Evolutionary conservation across 2,888 invertebrate genomes (phyloP).

Genomic region (Lamproptera curius): DNA sequence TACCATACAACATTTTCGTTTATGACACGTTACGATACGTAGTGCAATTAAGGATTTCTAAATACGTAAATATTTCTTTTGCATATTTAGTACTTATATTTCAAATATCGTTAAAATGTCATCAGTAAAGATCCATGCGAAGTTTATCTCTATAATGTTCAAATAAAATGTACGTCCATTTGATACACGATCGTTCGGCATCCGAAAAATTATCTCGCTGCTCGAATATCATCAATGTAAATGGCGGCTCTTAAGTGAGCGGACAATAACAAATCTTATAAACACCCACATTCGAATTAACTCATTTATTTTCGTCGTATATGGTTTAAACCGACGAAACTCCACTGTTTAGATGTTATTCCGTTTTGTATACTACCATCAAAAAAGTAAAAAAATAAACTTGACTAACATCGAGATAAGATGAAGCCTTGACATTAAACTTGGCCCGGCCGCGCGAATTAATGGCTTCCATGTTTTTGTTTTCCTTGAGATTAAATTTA

Average conservation of each 20-base stretch:
- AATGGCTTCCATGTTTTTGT: conserved; percentile 78
- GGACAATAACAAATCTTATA: conserved; percentile 17
- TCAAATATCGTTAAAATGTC: too few species aligned
- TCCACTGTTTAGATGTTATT: conserved; percentile 49
- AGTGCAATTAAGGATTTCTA: too few species aligned
- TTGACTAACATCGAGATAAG: conserved; percentile 73
- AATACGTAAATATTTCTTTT: too few species aligned
- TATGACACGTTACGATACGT: too few species aligned
- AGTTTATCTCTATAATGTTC: too few species aligned
- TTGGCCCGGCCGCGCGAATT: conserved; percentile 76
- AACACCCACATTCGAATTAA: conserved; percentile 18
- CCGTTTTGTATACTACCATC: conserved; percentile 60
- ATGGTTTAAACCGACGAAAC: conserved; percentile 32
- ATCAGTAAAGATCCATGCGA: too few species aligned
- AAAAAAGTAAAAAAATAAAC: conserved; percentile 64
- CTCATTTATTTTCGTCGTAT: conserved; percentile 17
- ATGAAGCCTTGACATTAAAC: conserved; percentile 78
- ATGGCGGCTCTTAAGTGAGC: background rate
- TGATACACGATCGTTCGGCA: too few species aligned
- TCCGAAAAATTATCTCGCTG: too few species aligned
- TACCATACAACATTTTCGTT: too few species aligned
- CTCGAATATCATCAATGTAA: conserved; percentile 4
- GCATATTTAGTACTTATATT: too few species aligned
- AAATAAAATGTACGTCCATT: too few species aligned
- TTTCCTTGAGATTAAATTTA: conserved; percentile 78